Evolutionary conservation across 2,797 vertebrate genomes (phyloP).

Genomic region (Eptatretus atami): DNA sequence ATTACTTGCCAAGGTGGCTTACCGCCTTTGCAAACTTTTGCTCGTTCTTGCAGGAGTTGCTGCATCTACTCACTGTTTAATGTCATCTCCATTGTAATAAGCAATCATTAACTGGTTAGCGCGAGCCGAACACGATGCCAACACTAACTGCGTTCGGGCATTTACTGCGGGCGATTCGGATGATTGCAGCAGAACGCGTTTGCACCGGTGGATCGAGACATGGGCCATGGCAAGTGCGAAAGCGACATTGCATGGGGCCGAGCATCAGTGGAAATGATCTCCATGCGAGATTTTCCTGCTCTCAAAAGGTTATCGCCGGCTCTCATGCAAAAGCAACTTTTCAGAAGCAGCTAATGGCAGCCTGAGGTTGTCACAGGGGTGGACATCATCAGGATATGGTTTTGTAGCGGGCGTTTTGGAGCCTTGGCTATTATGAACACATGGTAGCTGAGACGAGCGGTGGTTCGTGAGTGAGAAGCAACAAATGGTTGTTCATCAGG

Average conservation of each 20-base stretch:
- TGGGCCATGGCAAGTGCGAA: background rate
- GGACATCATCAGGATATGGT: conserved; percentile 24
- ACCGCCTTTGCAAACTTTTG: conserved; percentile 78
- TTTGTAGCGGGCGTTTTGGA: conserved; percentile 62
- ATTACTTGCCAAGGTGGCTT: conserved; percentile 66
- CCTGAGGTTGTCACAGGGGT: conserved; percentile 28
- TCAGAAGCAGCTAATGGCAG: conserved; percentile 52
- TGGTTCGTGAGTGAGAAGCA: conserved; percentile 34
- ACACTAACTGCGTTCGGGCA: conserved; percentile 46
- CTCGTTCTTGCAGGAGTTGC: conserved; percentile 91
- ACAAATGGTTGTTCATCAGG: no score
- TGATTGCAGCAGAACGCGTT: conserved; percentile 21
- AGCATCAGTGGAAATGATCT: conserved; percentile 71
- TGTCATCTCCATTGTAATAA: conserved; percentile 97
- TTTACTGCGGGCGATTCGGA: conserved; percentile 31
- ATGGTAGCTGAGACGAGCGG: conserved; percentile 67
- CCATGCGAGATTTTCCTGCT: conserved; percentile 58
- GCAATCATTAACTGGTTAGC: conserved; percentile 96
- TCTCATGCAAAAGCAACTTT: conserved; percentile 72
- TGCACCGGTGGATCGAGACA: conserved; percentile 32
- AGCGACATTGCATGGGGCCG: conserved; percentile 48
- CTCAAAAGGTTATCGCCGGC: conserved; percentile 65
- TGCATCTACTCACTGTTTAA: conserved; percentile 99
- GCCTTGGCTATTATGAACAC: conserved; percentile 80
- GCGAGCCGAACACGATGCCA: conserved; percentile 60